Base-by-base conservation (phyloP, 2,797 vertebrate genomes). In the Lutjanus campechanus region DNA sequence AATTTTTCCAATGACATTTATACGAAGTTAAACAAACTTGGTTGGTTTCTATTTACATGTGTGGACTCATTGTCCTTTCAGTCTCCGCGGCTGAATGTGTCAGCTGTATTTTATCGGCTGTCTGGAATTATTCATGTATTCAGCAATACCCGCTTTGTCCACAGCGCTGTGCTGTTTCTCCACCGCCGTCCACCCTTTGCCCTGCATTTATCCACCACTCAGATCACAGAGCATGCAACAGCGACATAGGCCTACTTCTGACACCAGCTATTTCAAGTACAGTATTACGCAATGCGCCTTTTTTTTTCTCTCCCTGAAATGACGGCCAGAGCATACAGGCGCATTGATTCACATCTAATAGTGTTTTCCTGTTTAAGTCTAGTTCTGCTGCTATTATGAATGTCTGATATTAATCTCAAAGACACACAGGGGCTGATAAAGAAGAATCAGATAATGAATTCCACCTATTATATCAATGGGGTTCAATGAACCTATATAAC, bases 261-360 rank as follows among this genome's bases (percentile, higher is more conserved):
- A 92, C 89, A 92, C 86, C 80, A 89, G 91, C 89, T 92, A 94
- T 94, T 93, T 91, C 85, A 90, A 93, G 90, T 89, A 84, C 86
- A 85, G 40, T 88, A 90, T 93, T 93, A 95, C 92, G 91, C 93
- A 94, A 93, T 94, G 91, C 88, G 90, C 85, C 7, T 86, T 88
- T 89, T 81, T 76, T 25, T 11, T n/a, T 12, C 58, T 7, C 22
- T 43, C 1, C 73, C 68, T 79, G 79, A 91, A 90, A 83, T 87
- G 63, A 89, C 64, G 63, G 53, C 20, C 79, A 83, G 76, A 85
- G 84, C 63, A 78, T 51, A 69, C 72, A 88, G 66, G 49, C 64
- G 43, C 87, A 87, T 67, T 87, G 83, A 92, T 89, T 87, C 83
- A 82, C 69, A 73, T 75, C 61, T 69, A 82, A 61, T 40, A 91